Evolutionary conservation across 2,888 invertebrate genomes (phyloP).

Genomic region (Selenia dentaria): DNA sequence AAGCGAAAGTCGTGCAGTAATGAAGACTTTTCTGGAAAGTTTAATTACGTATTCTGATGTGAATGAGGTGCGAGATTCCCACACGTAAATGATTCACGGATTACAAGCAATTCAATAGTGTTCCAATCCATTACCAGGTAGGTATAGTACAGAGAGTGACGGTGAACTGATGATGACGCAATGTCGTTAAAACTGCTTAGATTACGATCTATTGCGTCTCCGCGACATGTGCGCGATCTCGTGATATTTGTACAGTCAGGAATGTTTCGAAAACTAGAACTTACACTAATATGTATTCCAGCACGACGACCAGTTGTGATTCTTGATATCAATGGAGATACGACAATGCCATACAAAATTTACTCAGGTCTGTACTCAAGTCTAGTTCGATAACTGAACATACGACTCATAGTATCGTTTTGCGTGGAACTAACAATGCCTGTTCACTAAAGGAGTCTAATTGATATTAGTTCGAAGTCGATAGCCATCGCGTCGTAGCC

Average conservation of each 20-base stretch:
- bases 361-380: too few species aligned
- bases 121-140: slow-evolving; percentile 1
- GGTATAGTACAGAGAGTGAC: background rate
- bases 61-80: slow-evolving; percentile 2
- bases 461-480: slow-evolving; percentile 32
- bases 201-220: slow-evolving; percentile 26
- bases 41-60: slow-evolving; percentile 5
- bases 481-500: slow-evolving; percentile 14
- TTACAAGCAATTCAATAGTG: slow-evolving; percentile 1
- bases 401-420: slow-evolving; percentile 1
- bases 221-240: slow-evolving; percentile 26
- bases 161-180: slow-evolving; percentile 36
- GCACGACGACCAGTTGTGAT: too few species aligned
- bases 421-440: slow-evolving; percentile 8
- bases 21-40: slow-evolving; percentile 25
- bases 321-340: too few species aligned
- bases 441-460: slow-evolving; percentile 22
- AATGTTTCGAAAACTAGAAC: background rate
- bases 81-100: slow-evolving; percentile 6
- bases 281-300: too few species aligned
- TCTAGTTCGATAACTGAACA: too few species aligned
- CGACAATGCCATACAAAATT: too few species aligned
- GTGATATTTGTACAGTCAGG: slow-evolving; percentile 12
- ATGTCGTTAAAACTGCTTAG: slow-evolving; percentile 34
- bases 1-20: slow-evolving; percentile 21